Base-by-base conservation (phyloP, 2,888 invertebrate genomes). In the Agonopterix heracliana region DNA sequence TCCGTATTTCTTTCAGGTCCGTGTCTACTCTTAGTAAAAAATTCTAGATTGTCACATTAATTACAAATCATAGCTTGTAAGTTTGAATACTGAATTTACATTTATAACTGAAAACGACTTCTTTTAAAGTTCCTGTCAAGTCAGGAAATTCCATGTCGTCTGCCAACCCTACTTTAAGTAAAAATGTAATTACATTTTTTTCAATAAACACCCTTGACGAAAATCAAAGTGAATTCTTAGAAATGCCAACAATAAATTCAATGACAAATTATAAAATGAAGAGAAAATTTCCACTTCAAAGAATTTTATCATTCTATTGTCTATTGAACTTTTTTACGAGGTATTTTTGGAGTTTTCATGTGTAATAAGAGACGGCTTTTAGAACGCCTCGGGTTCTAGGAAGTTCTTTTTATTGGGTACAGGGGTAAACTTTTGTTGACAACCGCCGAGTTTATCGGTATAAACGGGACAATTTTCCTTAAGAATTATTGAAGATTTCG, bases 331-430 rank as follows among this genome's bases (percentile, higher is more conserved):
- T 68, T 63, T 67, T 65, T 11, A 45, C 50, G 54, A 61, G 54
- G 60, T 61, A 62, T 68, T 66, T 59, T 44, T 46, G 51, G 55
- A 61, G 63, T 68, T 72, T 68, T 63, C 60, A 66, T 64, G 65
- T 63, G 64, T 64, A 68, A 67, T 66, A 66, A 60, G 68, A 64
- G 58, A 54, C 48, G 59, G 57, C 56, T 61, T 63, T 67, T 62
- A 63, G 61, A 61, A 61, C 53, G 61, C 64, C 57, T 54, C 50
- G 54, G 59, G 59, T 67, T 66, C 68, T 59, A 57, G 55, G 61
- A 34, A 35, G 12, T 35, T 35, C 42, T 64, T 64, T 72, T 72
- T 66, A 65, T 63, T 52, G 52, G 48, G 54, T 49, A 50, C 41
- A n/a, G 44, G 45, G 48, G 54, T 51, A 54, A 59, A 61, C 54